phyloP scores from a whole-genome alignment of 1,140 invertebrate genomes.

The Dufourea novaeangliae region DNA sequence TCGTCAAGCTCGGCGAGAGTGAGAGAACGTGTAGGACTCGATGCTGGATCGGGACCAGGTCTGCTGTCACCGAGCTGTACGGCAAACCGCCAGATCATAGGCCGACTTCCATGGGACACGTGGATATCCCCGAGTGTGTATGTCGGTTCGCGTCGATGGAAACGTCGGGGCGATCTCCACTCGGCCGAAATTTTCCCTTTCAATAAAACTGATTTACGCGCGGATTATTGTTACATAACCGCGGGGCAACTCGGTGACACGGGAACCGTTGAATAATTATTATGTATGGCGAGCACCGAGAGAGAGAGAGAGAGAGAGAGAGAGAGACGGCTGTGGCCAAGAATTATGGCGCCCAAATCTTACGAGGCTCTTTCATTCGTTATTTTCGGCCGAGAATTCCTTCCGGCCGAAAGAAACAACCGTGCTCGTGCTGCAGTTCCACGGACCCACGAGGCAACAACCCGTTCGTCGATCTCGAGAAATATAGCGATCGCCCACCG shows the following conservation, averaged over 20 bases:
- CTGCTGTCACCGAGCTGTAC: slow-evolving; percentile 63
- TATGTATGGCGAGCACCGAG: not conserved
- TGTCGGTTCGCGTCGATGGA: slow-evolving; percentile 20
- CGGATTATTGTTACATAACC: slow-evolving; percentile 18
- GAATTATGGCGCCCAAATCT: slow-evolving; percentile 11
- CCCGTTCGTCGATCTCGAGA: no score
- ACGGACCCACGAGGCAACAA: not conserved
- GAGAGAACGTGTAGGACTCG: slow-evolving; percentile 27
- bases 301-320: no score
- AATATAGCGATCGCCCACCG: not conserved
- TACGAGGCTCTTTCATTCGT: not conserved
- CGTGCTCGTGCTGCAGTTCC: not conserved
- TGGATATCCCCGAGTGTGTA: not conserved
- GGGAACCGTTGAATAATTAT: slow-evolving; percentile 10
- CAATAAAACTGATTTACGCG: slow-evolving; percentile 30
- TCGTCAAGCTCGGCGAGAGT: slow-evolving; percentile 8
- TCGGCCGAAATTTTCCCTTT: slow-evolving; percentile 1
- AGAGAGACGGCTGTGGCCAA: not conserved
- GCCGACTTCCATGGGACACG: slow-evolving; percentile 28
- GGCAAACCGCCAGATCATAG: slow-evolving; percentile 61
- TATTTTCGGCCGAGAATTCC: not conserved
- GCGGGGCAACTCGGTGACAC: not conserved
- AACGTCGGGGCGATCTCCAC: not conserved
- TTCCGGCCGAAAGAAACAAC: not conserved
- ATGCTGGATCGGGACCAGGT: slow-evolving; percentile 66